phyloP scores from a whole-genome alignment of 1,140 invertebrate genomes.

The Neodiprion virginianus region DNA sequence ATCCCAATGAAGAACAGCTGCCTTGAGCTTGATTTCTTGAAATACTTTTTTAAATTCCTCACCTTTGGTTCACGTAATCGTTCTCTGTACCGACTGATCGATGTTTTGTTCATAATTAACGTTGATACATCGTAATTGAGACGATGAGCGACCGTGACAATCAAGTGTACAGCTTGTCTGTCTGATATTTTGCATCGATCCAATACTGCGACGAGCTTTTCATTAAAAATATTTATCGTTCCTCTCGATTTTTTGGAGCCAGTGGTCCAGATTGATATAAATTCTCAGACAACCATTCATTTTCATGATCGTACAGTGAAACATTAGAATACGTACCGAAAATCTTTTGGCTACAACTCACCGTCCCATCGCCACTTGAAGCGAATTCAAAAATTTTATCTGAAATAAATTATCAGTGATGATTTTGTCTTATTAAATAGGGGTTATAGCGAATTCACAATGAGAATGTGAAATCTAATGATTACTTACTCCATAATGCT shows the following conservation, averaged over 20 bases:
- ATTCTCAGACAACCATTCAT: conserved; percentile 25
- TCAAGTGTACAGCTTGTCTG: no score
- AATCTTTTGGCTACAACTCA: neutral
- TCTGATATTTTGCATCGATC: no score
- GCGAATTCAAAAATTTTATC: conserved; percentile 22
- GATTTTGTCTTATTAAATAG: neutral
- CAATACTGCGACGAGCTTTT: no score
- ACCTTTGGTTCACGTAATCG: no score
- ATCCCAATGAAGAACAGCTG: neutral
- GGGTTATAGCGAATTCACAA: conserved; percentile 3
- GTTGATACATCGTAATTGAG: no score
- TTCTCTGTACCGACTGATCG: no score
- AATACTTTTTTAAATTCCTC: no score
- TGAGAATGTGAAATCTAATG: conserved; percentile 11
- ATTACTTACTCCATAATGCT: conserved; percentile 13
- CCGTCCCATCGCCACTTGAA: conserved; percentile 19
- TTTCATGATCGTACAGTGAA: conserved; percentile 18
- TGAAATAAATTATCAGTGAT: conserved; percentile 18
- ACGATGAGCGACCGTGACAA: no score
- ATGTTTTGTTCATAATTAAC: no score
- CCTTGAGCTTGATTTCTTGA: neutral
- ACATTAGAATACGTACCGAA: conserved; percentile 16
- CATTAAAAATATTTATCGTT: no score
- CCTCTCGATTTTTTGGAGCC: no score
- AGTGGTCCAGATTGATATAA: conserved; percentile 12